Evolutionary conservation across 2,797 vertebrate genomes (phyloP), one percentile per base, ranked within the genome.

Genomic region (Moxostoma hubbsi): DNA sequence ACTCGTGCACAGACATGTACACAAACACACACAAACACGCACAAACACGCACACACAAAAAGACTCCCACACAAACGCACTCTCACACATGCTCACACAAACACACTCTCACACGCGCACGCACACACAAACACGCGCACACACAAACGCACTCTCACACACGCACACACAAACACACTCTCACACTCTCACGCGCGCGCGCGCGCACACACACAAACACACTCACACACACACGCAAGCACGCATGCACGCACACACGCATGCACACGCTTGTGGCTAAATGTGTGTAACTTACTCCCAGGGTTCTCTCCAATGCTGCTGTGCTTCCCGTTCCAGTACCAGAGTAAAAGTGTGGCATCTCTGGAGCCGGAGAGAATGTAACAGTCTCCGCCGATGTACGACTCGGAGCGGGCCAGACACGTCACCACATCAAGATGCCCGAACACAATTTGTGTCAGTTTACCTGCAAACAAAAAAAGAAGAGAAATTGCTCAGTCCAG

Each of bases 241-340:
- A 65, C 8, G 3, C 16, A 59, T 1, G 66, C 71, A 63, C 58
- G 45, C 9, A 10, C 62, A 43, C 62, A 81, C 43, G 7, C 49
- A 65, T 46, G 72, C 67, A 77, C 49, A 15, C 64, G 46, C 16
- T 58, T 24, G 72, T 24, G 55, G 24, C 45, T 13, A 13, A 67
- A 74, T 16, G 7, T 45, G 9, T 71, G 64, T 83, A 77, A 54
- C 95, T 96, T 88, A 99, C 98, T 95, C 86, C 93, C 93, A 10
- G 94, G 91, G 80, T 93, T 94, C 86, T 98, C 97, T 76, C 97
- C 97, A 9, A 99, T 94, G 80, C 93, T 95, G 89, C 87, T 94
- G 88, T 92, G 94, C 92, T 98, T 99, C 73, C 97, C 97, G 47
- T 97, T 99, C 98, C 98, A 99, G 91, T 97, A 98, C 97, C 98